Base-by-base conservation (phyloP, 2,888 invertebrate genomes). In the Melipona bicolor region DNA sequence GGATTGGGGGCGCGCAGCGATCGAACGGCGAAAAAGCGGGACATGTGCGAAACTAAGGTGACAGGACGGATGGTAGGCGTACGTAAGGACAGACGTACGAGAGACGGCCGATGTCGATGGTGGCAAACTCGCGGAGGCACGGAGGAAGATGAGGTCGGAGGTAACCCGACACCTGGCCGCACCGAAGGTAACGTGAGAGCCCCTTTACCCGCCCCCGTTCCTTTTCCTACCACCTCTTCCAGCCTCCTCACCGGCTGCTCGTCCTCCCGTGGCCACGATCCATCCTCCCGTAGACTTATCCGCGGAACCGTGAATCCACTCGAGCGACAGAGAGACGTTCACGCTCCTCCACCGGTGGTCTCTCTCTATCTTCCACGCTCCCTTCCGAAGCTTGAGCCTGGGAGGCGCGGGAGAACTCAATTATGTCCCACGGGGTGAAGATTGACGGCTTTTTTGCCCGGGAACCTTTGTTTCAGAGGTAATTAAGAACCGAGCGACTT, bases 111-210 rank as follows among this genome's bases (percentile, higher is more conserved):
- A 90, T 89, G 91, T 90, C 90, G 92, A 92, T 93, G 93, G 93
- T 93, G 93, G 93, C 92, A 93, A 92, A 93, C 91, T 92, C 91
- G 92, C 93, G 91, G 92, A 92, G 93, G 92, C 91, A 91, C 90
- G 91, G 91, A 93, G 92, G 93, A 93, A 93, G 94, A 93, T 92
- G 93, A 93, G 93, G 93, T 93, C 92, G 93, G 91, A 91, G 93
- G 93, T 92, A 94, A 94, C 92, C 91, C 88, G 94, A 94, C 93
- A 94, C 93, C 92, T 90, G 92, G 93, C 93, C 92, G 91, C 92
- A 92, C 91, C 91, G 92, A 92, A 91, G 92, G 94, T 94, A 94
- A 94, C 93, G 92, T 92, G 94, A 94, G 93, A 93, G 89, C 91
- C 90, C 90, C 91, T 91, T 91, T 89, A 91, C 92, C 91, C 90